A percentile compares a stretch with the other conserved stretches of the same genome.
phyloP scores from a whole-genome alignment of 2,113 vertebrate species.

The Numenius arquata region DNA sequence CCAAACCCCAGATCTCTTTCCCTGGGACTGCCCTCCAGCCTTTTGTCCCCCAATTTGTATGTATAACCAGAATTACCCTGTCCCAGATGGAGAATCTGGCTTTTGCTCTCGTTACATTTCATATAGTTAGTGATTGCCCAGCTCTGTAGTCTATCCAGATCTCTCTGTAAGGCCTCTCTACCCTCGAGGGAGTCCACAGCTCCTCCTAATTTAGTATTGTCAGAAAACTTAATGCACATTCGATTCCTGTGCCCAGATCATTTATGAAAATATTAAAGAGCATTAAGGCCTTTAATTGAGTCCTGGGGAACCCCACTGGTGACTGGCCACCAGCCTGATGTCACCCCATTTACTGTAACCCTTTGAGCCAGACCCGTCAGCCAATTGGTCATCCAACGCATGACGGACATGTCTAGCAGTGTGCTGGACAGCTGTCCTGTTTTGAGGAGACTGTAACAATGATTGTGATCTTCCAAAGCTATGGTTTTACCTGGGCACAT shows the following conservation, averaged over 20 bases:
- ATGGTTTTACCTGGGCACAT: background rate
- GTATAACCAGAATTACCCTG: background rate
- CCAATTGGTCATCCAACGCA: background rate
- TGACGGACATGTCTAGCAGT: background rate
- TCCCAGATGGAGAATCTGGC: background rate
- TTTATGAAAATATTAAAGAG: background rate
- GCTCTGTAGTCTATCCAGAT: background rate
- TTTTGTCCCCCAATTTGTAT: background rate
- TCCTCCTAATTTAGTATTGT: background rate
- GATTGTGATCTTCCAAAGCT: background rate
- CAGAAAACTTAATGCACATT: background rate
- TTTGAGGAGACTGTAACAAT: background rate
- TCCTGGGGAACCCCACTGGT: background rate
- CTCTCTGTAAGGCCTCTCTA: background rate
- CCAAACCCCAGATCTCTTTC: background rate
- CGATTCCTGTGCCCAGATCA: rapidly evolving
- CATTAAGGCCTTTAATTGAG: background rate
- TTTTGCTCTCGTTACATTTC: background rate
- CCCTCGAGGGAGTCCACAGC: background rate
- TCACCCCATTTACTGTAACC: background rate
- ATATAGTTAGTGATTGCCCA: rapidly evolving
- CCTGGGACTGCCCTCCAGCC: background rate
- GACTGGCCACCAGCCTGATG: background rate
- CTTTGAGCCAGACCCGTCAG: rapidly evolving
- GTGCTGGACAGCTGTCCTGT: background rate